phyloP scores from a whole-genome alignment of 2,888 invertebrate genomes.

The Auanema sp. region DNA sequence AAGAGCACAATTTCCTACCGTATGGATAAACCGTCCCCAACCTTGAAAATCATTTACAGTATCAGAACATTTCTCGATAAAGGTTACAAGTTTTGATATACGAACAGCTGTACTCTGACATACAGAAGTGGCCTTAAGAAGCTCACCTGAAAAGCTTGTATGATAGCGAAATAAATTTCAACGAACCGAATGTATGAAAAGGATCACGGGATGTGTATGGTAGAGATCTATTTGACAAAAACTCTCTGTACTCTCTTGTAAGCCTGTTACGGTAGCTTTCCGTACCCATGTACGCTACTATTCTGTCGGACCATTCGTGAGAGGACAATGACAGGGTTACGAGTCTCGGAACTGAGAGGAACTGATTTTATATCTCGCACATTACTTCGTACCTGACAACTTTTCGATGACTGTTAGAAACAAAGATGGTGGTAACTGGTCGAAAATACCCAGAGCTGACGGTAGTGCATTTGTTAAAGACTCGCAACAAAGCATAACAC shows the following conservation, averaged over 20 bases:
- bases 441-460: no score
- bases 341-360: no score
- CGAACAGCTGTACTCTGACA: background rate
- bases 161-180: background rate
- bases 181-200: constrained; percentile 2
- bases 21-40: constrained; percentile 5
- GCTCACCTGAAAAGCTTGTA: constrained; percentile 3
- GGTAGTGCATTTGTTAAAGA: no score
- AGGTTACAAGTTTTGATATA: background rate
- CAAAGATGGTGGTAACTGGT: no score
- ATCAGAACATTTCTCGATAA: background rate
- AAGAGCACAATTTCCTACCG: background rate
- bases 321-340: background rate
- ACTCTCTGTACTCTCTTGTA: background rate
- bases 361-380: no score
- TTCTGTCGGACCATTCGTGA: background rate
- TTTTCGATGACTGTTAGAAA: no score
- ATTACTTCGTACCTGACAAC: no score
- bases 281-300: background rate
- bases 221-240: background rate
- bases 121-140: background rate
- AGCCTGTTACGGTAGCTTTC: background rate
- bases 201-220: background rate
- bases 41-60: background rate
- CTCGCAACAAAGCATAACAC: no score